Evolutionary conservation across 2,113 vertebrate genomes (phyloP).

Genomic region (Cinclus cinclus): DNA sequence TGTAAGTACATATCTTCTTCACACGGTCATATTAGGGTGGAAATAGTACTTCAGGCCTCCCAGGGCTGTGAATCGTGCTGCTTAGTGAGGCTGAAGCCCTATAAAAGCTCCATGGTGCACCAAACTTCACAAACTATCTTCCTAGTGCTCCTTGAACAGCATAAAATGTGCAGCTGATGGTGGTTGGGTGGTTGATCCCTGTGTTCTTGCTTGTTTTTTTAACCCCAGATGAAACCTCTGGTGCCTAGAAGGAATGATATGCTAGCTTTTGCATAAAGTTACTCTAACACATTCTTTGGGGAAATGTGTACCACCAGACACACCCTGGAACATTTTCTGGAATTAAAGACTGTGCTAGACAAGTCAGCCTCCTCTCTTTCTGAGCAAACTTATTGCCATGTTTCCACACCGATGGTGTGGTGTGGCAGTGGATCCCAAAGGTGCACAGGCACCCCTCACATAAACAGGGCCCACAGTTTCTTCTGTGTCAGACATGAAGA

Average conservation of each 20-base stretch:
- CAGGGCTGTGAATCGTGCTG: neutral
- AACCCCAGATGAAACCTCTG: neutral
- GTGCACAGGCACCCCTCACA: neutral
- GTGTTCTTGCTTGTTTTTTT: neutral
- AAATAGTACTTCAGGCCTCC: neutral
- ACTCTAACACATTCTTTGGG: neutral
- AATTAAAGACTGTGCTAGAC: neutral
- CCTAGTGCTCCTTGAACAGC: neutral
- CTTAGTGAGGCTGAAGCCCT: neutral
- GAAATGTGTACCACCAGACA: neutral
- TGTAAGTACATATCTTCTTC: neutral
- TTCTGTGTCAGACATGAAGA: neutral
- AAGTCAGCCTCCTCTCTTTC: neutral
- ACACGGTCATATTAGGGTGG: neutral
- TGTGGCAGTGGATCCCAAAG: neutral
- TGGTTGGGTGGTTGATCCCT: neutral
- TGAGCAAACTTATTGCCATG: neutral
- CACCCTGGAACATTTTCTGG: neutral
- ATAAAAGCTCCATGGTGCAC: neutral
- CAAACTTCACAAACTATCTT: neutral
- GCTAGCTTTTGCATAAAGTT: neutral
- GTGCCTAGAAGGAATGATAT: neutral
- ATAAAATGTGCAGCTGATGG: neutral
- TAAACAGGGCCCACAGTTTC: neutral
- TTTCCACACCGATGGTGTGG: fast-evolving